phyloP scores from a whole-genome alignment of 2,113 vertebrate species.

The Panurus biarmicus region DNA sequence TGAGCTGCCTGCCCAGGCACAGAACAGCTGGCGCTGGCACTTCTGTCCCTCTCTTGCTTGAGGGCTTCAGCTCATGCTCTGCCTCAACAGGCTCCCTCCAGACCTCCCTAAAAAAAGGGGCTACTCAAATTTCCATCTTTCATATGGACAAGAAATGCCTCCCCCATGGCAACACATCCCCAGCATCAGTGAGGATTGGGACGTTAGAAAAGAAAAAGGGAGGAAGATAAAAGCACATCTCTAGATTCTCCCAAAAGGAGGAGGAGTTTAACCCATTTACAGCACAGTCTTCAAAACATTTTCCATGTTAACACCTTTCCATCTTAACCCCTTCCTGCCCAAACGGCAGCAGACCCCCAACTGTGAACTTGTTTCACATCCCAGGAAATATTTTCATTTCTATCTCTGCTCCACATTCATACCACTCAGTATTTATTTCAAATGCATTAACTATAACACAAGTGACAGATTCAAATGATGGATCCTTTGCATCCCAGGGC shows the following conservation, averaged over 20 bases:
- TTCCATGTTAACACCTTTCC: not conserved
- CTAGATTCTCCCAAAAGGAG: not conserved
- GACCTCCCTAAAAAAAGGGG: not conserved
- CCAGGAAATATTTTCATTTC: not conserved
- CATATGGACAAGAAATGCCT: fast-evolving
- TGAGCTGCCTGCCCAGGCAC: not conserved
- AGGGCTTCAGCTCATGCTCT: not conserved
- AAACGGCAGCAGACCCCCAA: not conserved
- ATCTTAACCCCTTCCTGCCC: not conserved
- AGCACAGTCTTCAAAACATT: not conserved
- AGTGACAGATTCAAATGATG: not conserved
- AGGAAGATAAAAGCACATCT: not conserved
- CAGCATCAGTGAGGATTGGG: fast-evolving
- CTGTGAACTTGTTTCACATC: not conserved
- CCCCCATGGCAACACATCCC: not conserved
- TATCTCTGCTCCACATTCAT: not conserved
- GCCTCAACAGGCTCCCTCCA: not conserved
- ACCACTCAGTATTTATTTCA: not conserved
- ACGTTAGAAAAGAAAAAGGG: not conserved
- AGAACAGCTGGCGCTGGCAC: not conserved
- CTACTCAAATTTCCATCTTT: not conserved
- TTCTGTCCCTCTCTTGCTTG: not conserved
- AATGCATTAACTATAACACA: not conserved
- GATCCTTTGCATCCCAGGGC: not conserved
- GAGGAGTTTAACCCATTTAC: not conserved